Conservation (phyloP, 37 sponge, comb jelly and placozoan species). For the Mnemiopsis leidyi region DNA sequence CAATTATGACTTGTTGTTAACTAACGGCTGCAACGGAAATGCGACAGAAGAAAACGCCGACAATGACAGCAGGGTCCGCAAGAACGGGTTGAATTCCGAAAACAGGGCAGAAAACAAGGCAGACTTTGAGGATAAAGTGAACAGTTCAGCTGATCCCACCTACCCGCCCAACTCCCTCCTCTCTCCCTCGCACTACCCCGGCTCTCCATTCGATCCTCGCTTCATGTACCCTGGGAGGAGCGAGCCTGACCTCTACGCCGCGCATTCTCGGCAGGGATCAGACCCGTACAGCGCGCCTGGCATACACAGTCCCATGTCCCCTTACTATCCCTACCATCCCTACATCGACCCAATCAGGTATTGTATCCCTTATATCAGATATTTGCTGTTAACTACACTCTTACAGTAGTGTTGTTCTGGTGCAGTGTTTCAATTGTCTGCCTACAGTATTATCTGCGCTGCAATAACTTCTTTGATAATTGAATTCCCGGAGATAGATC, state of each 20-base stretch:
- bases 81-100: not conserved
- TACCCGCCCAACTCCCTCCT: slow-evolving; percentile 39
- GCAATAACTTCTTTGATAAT: too few species aligned
- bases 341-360: not conserved
- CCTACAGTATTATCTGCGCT: too few species aligned
- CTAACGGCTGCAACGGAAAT: not conserved
- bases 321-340: slow-evolving; percentile 5
- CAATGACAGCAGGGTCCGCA: not conserved
- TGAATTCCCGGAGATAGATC: too few species aligned
- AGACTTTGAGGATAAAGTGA: not conserved
- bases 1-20: not conserved
- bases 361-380: not conserved
- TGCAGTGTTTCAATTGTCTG: too few species aligned
- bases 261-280: slow-evolving; percentile 9
- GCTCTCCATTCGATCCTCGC: slow-evolving; percentile 3
- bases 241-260: not conserved
- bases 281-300: not conserved
- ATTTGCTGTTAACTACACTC: too few species aligned
- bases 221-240: not conserved
- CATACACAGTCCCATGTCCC: not conserved
- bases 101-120: not conserved
- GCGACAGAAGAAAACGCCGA: not conserved
- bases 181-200: slow-evolving; percentile 29
- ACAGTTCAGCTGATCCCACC: not conserved
- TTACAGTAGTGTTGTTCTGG: too few species aligned